Evolutionary conservation across 2,797 vertebrate species (phyloP).

Genomic region (Anabas testudineus): DNA sequence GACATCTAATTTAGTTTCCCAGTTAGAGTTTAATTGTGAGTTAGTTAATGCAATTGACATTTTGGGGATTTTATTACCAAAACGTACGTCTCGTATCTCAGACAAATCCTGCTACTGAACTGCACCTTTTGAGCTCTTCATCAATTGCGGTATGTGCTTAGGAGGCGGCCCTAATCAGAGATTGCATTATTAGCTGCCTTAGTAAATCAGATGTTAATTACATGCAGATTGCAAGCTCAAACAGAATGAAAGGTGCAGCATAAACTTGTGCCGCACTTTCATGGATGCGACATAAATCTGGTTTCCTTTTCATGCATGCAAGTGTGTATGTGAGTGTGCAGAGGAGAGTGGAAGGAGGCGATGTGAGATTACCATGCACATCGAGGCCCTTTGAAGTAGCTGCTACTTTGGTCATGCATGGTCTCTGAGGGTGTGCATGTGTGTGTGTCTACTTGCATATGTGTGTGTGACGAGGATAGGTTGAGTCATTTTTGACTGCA

Average conservation of each 20-base stretch:
- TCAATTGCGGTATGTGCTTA: conserved; percentile 37
- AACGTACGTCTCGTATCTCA: conserved; percentile 19
- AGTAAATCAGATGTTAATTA: conserved; percentile 72
- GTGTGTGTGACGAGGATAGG: conserved; percentile 3
- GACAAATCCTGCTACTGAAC: conserved; percentile 42
- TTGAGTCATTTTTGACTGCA: conserved; percentile 18
- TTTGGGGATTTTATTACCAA: conserved; percentile 37
- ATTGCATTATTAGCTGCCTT: conserved; percentile 68
- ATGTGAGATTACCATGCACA: conserved; percentile 44
- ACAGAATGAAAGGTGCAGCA: conserved; percentile 36
- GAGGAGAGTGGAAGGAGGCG: conserved; percentile 17
- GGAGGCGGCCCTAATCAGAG: conserved; percentile 49
- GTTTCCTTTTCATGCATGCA: neutral
- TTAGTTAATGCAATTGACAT: conserved; percentile 54
- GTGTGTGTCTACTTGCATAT: conserved; percentile 8
- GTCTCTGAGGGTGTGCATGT: conserved; percentile 21
- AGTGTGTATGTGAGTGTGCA: conserved; percentile 22
- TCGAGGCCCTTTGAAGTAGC: conserved; percentile 50
- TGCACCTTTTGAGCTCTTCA: conserved; percentile 41
- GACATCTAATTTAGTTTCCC: conserved; percentile 48
- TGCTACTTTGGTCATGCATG: conserved; percentile 45
- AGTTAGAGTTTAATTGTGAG: conserved; percentile 46
- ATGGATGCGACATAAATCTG: conserved; percentile 20
- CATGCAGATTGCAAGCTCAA: conserved; percentile 63
- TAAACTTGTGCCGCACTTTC: conserved; percentile 25